A percentile compares a stretch with the other conserved stretches of the same genome.
phyloP scores from a whole-genome alignment of 2,113 vertebrate species.

The Andinoacara biseriatus region DNA sequence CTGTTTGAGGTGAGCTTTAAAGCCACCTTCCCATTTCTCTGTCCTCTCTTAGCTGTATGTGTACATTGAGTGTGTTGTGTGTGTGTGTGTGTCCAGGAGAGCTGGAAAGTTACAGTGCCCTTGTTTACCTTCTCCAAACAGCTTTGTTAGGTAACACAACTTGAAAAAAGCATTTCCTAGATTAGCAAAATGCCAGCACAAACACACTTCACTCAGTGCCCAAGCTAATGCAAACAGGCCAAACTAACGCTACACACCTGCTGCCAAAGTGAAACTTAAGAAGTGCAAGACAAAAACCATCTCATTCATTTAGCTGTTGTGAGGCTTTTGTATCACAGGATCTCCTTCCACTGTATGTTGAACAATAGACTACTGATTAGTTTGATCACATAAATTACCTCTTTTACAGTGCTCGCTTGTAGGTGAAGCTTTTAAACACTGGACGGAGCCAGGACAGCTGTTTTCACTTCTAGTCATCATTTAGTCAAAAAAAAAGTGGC shows the following conservation, averaged over 20 bases:
- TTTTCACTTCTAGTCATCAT: neutral
- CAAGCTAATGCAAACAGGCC: slow-evolving; percentile 22
- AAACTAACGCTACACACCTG: neutral
- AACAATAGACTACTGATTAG: neutral
- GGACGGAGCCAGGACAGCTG: neutral
- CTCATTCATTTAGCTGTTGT: neutral
- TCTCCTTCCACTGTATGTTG: neutral
- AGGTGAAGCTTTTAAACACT: neutral
- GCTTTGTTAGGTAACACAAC: neutral
- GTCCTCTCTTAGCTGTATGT: neutral
- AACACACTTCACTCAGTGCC: slow-evolving; percentile 16
- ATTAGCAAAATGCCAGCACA: neutral
- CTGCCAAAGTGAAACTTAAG: neutral
- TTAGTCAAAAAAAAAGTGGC: neutral
- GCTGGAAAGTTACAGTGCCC: neutral
- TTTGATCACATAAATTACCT: neutral
- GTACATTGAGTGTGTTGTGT: neutral
- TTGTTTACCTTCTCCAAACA: slow-evolving; percentile 16
- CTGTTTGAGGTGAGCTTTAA: slow-evolving; percentile 22
- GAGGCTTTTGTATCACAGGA: neutral
- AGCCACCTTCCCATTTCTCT: neutral
- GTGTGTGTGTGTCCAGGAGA: neutral
- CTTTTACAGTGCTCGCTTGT: neutral
- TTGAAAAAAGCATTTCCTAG: neutral
- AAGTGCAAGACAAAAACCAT: neutral